Evolutionary conservation across 1,140 invertebrate genomes (phyloP).

Genomic region (Tachypleus tridentatus): DNA sequence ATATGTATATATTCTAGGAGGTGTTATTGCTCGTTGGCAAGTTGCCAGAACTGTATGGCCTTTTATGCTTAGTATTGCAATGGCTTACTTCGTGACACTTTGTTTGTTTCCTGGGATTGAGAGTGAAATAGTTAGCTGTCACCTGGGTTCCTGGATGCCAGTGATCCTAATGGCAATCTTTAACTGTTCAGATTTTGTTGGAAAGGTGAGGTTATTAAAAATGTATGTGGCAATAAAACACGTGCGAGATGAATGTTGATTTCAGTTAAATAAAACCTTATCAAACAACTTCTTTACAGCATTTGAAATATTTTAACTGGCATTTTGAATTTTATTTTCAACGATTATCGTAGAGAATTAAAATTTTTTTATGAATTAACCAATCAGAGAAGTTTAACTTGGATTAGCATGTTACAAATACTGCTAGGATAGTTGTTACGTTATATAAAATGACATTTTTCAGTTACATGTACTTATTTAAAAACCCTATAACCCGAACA

Average conservation of each 20-base stretch:
- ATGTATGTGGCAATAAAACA: not conserved
- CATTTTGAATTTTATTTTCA: too few species aligned
- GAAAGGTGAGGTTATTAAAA: constrained; percentile 47
- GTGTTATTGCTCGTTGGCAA: constrained; percentile 51
- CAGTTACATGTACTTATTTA: too few species aligned
- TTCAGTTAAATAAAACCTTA: not conserved
- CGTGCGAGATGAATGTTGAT: not conserved
- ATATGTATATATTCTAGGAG: constrained; percentile 38
- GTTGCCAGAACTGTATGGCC: constrained; percentile 70
- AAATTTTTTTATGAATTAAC: too few species aligned
- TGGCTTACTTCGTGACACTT: constrained; percentile 76
- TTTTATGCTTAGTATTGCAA: constrained; percentile 72
- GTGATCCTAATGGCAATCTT: constrained; percentile 78
- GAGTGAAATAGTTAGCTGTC: constrained; percentile 71
- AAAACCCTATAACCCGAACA: too few species aligned
- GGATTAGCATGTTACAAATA: too few species aligned
- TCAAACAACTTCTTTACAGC: not conserved
- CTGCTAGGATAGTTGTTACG: too few species aligned
- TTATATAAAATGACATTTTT: too few species aligned
- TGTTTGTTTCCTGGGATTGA: constrained; percentile 79
- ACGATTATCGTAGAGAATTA: too few species aligned
- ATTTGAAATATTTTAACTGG: too few species aligned
- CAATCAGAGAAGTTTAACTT: too few species aligned
- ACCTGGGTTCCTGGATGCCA: constrained; percentile 74
- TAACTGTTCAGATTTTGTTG: constrained; percentile 70